Evolutionary conservation across 1,140 invertebrate species (phyloP).

Genomic region (Calephelis nemesis): DNA sequence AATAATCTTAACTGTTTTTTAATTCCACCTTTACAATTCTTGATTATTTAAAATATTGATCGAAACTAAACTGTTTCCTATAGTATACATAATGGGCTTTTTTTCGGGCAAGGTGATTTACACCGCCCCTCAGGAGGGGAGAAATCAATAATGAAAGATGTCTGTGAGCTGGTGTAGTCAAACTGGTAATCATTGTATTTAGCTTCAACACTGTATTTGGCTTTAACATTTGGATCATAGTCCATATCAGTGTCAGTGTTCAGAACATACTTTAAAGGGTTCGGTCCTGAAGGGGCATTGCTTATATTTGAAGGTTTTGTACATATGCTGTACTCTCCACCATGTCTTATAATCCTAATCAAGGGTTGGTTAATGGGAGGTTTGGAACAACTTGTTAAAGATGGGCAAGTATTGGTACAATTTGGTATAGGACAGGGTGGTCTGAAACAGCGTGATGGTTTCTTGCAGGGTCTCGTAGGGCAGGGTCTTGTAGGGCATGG

Average conservation of each 20-base stretch:
- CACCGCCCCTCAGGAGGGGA: slow-evolving; percentile 59
- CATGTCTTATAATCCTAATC: slow-evolving; percentile 61
- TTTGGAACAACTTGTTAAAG: slow-evolving; percentile 6
- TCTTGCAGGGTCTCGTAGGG: background rate
- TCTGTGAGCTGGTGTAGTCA: slow-evolving; percentile 65
- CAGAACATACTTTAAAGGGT: slow-evolving; percentile 66
- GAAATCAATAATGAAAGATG: slow-evolving; percentile 67
- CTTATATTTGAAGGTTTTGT: slow-evolving; percentile 64
- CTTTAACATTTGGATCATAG: slow-evolving; percentile 27
- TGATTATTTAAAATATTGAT: background rate
- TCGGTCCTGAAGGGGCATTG: slow-evolving; percentile 63
- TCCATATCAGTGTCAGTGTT: slow-evolving; percentile 45
- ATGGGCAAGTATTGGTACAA: background rate
- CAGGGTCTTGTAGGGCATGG: slow-evolving; percentile 40
- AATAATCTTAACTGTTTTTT: too few relatives aligned
- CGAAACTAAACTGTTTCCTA: background rate
- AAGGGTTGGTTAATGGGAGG: slow-evolving; percentile 35
- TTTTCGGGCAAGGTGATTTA: slow-evolving; percentile 40
- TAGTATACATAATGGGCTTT: slow-evolving; percentile 38
- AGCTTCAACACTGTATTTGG: slow-evolving; percentile 63
- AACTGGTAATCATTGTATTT: slow-evolving; percentile 70
- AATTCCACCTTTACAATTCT: background rate
- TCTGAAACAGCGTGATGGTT: slow-evolving; percentile 44
- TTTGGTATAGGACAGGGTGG: slow-evolving; percentile 27
- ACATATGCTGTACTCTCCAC: slow-evolving; percentile 60